Evolutionary conservation across 2,797 vertebrate species (phyloP), one percentile per base, ranked within the genome.

Genomic region (Sardinella longiceps): DNA sequence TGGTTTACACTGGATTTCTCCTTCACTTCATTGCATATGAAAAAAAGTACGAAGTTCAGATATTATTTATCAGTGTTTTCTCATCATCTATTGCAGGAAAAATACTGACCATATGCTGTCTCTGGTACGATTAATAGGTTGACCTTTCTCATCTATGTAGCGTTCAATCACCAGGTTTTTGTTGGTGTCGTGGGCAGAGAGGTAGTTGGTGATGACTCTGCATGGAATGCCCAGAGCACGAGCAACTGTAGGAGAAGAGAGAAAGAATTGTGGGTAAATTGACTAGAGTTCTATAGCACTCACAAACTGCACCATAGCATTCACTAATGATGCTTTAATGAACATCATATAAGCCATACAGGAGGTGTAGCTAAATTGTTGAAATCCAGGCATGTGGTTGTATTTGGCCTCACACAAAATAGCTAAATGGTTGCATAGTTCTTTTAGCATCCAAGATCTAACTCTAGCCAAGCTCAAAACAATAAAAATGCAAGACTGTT

Each of bases 101-200:
- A 25, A 25, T 82, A 91, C 86, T 93, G 89, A 96, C 97, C 97
- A 98, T 85, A 98, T 96, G 91, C 93, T 95, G 70, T 98, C 97
- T 88, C 1, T 92, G 85, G 92, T 93, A 0, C 39, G 50, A 7
- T 58, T 74, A 18, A 92, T 56, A 50, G 58, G 82, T 1, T 93
- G 84, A 25, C 97, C 96, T 0, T 85, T 93, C 90, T 98, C 95
- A 0, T 95, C 92, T 9, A 96, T 4, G 80, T 93, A 96, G 51
- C 90, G 95, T 83, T 99, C 97, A 0, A 99, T 97, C 89, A 96
- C 84, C 90, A 99, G 93, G 94, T 99, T 97, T 86, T 94, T 93
- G 28, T 99, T 99, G 86, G 91, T 95, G 91, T 99, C 98, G 0
- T 99, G 98, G 88, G 98, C 98, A 0, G 98, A 99, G 84, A 93